These are phyloP conservation scores for Leptopterna dolabrata DNA, from an alignment of 2,888 invertebrate genomes.

Conservation along the genomic window DNA sequence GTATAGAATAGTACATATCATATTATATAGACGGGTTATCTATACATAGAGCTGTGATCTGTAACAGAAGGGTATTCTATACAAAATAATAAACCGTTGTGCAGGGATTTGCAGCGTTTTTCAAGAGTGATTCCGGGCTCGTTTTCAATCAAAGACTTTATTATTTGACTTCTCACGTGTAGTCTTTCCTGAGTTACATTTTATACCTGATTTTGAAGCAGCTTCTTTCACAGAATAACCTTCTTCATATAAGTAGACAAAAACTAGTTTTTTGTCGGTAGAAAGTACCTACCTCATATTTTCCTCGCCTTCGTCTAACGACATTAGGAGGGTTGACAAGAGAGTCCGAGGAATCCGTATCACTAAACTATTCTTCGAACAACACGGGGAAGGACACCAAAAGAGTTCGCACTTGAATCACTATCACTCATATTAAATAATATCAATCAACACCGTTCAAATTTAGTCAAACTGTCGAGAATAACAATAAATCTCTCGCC, in stretches of 20 bases:
- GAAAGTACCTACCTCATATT: neutral
- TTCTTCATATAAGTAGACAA: neutral
- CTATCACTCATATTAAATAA: no score
- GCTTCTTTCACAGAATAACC: neutral
- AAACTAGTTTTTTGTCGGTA: neutral
- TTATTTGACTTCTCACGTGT: no score
- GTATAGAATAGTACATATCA: no score
- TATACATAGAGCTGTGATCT: no score
- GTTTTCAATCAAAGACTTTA: no score
- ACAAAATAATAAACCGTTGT: no score
- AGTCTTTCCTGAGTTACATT: neutral
- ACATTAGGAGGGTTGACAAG: neutral
- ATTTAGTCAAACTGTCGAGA: neutral
- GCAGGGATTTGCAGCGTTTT: no score
- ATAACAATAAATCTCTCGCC: neutral
- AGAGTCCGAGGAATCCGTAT: neutral
- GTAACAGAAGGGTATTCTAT: no score
- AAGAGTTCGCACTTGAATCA: no score
- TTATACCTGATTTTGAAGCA: no score
- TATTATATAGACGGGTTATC: no score
- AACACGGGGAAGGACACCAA: neutral
- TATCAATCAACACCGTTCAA: neutral
- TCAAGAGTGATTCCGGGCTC: no score
- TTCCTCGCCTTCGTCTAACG: neutral
- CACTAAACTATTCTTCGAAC: neutral